These are phyloP conservation scores for Tapera naevia DNA, from an alignment of 2,797 vertebrate species.

Conservation along the genomic window DNA sequence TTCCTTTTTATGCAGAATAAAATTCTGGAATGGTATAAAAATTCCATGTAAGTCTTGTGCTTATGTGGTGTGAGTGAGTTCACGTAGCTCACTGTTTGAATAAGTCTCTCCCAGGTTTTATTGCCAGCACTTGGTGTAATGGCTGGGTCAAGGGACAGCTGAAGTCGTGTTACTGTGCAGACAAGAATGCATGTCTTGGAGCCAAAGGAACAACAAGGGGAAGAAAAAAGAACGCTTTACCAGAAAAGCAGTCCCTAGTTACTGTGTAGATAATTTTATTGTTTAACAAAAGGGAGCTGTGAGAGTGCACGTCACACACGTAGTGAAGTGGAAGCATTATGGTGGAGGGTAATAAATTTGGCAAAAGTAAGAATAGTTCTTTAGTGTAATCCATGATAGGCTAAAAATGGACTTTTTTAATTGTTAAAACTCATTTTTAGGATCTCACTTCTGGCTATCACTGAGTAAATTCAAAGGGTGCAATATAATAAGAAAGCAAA, in stretches of 20 bases:
- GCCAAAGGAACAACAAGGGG: not conserved
- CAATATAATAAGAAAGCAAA: not conserved
- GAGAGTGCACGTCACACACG: not conserved
- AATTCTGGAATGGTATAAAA: not conserved
- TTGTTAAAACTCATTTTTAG: not conserved
- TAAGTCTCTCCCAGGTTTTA: not conserved
- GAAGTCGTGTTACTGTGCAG: not conserved
- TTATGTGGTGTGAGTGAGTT: not conserved
- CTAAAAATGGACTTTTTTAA: not conserved
- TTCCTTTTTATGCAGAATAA: not conserved
- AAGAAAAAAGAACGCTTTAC: not conserved
- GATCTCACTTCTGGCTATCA: not conserved
- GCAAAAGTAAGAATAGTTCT: not conserved
- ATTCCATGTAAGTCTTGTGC: rapidly evolving
- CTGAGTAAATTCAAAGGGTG: not conserved
- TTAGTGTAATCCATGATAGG: not conserved
- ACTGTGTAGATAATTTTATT: not conserved
- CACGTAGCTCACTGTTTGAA: not conserved
- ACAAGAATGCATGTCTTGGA: not conserved
- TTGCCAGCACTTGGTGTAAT: not conserved
- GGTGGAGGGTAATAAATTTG: not conserved
- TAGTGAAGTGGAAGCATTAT: not conserved
- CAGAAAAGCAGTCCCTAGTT: not conserved
- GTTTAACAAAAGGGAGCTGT: not conserved
- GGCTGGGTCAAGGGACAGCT: not conserved